A percentile compares a stretch with the other conserved stretches of the same genome.
Evolutionary conservation across 2,888 invertebrate species (phyloP).

Genomic region (Leistus spinibarbis): DNA sequence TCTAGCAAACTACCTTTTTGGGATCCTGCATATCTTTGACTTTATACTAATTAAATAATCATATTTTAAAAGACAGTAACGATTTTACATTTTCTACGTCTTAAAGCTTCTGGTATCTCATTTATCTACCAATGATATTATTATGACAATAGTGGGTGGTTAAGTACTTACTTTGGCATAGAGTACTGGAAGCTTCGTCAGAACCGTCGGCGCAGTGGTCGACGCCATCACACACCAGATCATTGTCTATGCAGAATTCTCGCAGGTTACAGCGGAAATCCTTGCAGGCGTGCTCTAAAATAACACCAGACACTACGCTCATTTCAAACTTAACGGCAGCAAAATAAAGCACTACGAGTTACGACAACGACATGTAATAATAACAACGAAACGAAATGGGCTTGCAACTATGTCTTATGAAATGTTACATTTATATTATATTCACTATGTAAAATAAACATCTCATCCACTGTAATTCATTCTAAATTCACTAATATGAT

Average conservation of each 20-base stretch:
- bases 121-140: background rate
- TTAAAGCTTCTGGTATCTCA: too few relatives aligned
- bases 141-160: background rate
- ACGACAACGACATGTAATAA: background rate
- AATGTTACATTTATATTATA: background rate
- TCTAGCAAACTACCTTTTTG: too few relatives aligned
- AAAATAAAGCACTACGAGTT: background rate
- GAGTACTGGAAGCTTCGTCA: conserved; percentile 83
- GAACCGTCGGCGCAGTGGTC: conserved; percentile 95
- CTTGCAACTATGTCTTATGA: background rate
- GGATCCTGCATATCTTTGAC: too few relatives aligned
- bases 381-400: background rate
- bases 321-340: conserved; percentile 43
- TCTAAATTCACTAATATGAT: background rate
- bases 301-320: conserved; percentile 34
- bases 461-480: background rate
- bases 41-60: too few relatives aligned
- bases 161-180: conserved; percentile 80
- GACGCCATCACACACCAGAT: conserved; percentile 89
- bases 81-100: too few relatives aligned
- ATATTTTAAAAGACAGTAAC: too few relatives aligned
- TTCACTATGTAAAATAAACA: background rate
- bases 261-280: conserved; percentile 87
- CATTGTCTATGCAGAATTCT: conserved; percentile 90
- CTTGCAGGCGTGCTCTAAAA: conserved; percentile 84